Base-by-base conservation (phyloP, 1,140 invertebrate genomes). In the Hyles vespertilio region DNA sequence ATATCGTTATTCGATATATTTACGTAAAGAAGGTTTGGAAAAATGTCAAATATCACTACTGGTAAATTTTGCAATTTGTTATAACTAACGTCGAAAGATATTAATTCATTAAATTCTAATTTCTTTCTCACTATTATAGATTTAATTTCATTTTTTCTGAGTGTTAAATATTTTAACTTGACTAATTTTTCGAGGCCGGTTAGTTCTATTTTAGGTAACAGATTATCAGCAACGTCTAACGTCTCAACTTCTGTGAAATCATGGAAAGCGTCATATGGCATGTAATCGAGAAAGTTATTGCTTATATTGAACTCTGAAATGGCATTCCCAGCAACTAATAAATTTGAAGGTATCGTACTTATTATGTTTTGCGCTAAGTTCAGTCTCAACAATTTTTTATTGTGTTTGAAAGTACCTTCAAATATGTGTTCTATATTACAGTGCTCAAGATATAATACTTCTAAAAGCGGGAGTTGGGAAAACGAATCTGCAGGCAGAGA, bases 361-460 rank as follows among this genome's bases (percentile, higher is more conserved):
- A 89, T 77, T 61, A 89, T 86, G 66, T 89, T 89, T 66, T 89
- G 84, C 56, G 84, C 84, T 56, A 89, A 56, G 55, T 87, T 87
- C 53, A 89, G 60, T 77, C 76, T 84, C 33, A 77, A 60, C 40
- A 89, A 72, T 60, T 87, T 76, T 75, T 77, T 87, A 54, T 87
- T 89, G 50, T 69, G 72, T 54, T 67, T 69, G 73, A 89, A 89
- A 50, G 80, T 86, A 40, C 77, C 79, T 63, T 84, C 77, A 55
- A 81, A 70, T 59, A 89, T 82, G 69, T 79, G 63, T 68, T 89
- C 83, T 58, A 89, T 79, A 68, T 87, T 86, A 55, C 86, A 89
- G 62, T 89, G 84, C 68, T 89, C 86, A 63, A 89, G 69, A 54
- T 74, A 73, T 56, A 89, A 67, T 51, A 79, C 69, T 76, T 89